Conservation (phyloP, 1,140 invertebrate species). For the Sminthurides bifidus region DNA sequence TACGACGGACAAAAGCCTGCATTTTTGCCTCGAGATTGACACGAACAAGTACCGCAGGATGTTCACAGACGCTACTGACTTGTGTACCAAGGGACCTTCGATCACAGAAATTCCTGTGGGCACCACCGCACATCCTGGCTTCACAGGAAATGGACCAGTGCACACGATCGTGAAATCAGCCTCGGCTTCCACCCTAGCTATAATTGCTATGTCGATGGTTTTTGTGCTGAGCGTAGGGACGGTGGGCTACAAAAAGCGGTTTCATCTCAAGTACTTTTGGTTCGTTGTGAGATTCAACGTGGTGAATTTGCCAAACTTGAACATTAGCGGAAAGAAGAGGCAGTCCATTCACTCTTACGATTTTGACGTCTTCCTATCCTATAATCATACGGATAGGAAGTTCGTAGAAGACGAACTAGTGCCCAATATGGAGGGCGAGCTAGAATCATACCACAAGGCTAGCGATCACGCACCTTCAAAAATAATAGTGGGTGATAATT, state of each 20-base stretch:
- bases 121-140: neutral
- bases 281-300: conserved; percentile 43
- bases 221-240: conserved; percentile 35
- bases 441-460: neutral
- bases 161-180: neutral
- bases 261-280: conserved; percentile 43
- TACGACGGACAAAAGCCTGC: neutral
- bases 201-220: conserved; percentile 6
- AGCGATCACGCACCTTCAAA: neutral
- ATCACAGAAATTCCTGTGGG: neutral
- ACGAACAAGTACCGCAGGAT: neutral
- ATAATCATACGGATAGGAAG: conserved; percentile 46
- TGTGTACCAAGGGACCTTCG: neutral
- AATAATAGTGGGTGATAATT: neutral
- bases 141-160: neutral
- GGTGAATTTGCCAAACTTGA: conserved; percentile 37
- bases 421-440: conserved; percentile 43
- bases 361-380: conserved; percentile 52
- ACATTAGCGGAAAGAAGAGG: conserved; percentile 36
- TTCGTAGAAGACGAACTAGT: conserved; percentile 49
- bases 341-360: conserved; percentile 27
- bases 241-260: conserved; percentile 32
- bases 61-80: neutral
- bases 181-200: neutral
- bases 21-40: neutral